Evolutionary conservation across 2,888 invertebrate genomes (phyloP), one percentile per base, ranked within the genome.

Genomic region (Asteroscopus sphinx): DNA sequence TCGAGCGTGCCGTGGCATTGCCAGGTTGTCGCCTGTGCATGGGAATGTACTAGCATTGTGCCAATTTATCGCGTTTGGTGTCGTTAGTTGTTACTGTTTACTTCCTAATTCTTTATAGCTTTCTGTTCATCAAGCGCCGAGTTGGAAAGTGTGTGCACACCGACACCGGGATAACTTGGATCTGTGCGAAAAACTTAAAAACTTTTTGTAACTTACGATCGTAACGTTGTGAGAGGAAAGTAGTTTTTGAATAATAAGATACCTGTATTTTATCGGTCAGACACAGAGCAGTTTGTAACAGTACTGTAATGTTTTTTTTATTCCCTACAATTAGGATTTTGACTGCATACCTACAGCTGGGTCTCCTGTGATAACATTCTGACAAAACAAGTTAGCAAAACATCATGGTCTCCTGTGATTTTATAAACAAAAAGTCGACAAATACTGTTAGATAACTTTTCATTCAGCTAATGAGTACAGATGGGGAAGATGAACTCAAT

Each of bases 41-140:
- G 69, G 56, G 72, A 69, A 63, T 62, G 68, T 68, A 59, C 58
- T 73, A 63, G 55, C 68, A 63, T 60, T 77, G 67, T 67, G 60
- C 64, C 73, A 68, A 79, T 72, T 72, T 61, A 59, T 70, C 65
- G 68, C 73, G 63, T 73, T 71, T 68, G 41, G 72, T 37, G 53
- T 52, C 73, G 63, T 73, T 71, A 67, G 41, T 73, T 37, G 53
- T 52, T 63, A 61, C 55, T 79, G 61, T 77, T 77, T 74, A 80
- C 74, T 82, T 79, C 79, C 77, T 77, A 76, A 71, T 69, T 65
- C 45, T 59, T 46, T 47, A 42, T 13, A 64, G 65, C 64, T 65
- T 65, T 69, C 65, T 70, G 62, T 69, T 66, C 68, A 68, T 68
- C 21, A 42, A 47, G 11, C 39, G 39, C 39, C 9, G 17, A 37